A percentile compares a stretch with the other conserved stretches of the same genome.
phyloP scores from a whole-genome alignment of 30 jellyfish, hydroid and myxozoan genomes.

The Aurelia sp. region DNA sequence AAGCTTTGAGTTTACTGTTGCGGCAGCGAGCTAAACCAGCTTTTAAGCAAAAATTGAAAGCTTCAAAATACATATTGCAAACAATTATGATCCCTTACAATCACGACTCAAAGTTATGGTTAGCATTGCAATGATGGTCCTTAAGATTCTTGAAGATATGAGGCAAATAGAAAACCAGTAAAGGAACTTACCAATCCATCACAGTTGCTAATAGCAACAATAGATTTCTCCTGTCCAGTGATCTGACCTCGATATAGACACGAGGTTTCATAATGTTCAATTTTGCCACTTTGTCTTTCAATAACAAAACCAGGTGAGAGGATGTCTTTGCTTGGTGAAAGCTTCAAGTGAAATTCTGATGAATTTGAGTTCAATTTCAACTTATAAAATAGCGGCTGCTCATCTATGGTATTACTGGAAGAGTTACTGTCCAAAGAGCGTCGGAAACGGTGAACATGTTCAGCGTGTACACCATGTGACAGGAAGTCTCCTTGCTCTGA shows the following conservation, averaged over 20 bases:
- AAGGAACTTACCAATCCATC: slow-evolving; percentile 68
- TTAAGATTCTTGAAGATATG: not conserved
- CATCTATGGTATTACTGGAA: slow-evolving; percentile 20
- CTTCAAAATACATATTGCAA: no score
- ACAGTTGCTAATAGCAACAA: slow-evolving; percentile 82
- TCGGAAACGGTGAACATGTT: slow-evolving; percentile 67
- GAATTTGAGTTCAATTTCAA: slow-evolving; percentile 53
- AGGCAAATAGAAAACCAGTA: not conserved
- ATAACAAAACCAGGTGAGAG: slow-evolving; percentile 74
- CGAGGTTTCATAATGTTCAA: slow-evolving; percentile 21
- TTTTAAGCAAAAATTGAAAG: no score
- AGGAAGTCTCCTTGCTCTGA: slow-evolving; percentile 51
- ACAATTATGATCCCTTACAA: no score
- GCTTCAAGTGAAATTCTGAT: slow-evolving; percentile 47
- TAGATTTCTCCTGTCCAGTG: slow-evolving; percentile 65
- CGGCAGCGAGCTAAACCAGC: no score
- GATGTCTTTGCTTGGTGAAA: slow-evolving; percentile 27
- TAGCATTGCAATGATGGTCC: not conserved
- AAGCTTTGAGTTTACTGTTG: no score
- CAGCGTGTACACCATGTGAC: slow-evolving; percentile 60
- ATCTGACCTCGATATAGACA: slow-evolving; percentile 67
- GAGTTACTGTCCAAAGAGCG: slow-evolving; percentile 63
- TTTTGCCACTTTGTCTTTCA: slow-evolving; percentile 69
- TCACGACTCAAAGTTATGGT: no score
- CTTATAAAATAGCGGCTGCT: slow-evolving; percentile 43